Evolutionary conservation across 1,140 invertebrate genomes (phyloP), one percentile per base, ranked within the genome.

Genomic region (Leptinotarsa texana): DNA sequence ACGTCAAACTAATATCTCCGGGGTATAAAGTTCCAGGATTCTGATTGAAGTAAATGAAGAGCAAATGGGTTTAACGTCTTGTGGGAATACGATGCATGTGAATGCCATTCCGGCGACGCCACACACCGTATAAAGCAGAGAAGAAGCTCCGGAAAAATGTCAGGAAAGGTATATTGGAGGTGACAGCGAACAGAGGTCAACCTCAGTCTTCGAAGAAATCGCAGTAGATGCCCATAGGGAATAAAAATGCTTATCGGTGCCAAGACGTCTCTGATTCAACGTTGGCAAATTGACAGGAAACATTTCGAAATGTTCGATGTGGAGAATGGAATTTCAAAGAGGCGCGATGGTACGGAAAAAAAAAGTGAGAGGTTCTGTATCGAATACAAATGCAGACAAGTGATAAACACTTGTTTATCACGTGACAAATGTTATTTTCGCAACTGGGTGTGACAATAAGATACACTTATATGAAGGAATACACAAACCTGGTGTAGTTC

Each of bases 1-100:
- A 81, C 79, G 79, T 79, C 79, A 71, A 79, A 81, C 77, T 82
- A 80, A 82, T 82, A 82, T 81, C 82, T 82, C 81, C 27, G 69
- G 81, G 82, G 82, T 75, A 81, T 82, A 78, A 82, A 82, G 78
- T 68, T 83, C 79, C 81, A 70, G 33, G 77, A 69, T 71, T 77
- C 77, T 82, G 82, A 83, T 83, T 83, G 82, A 83, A 82, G 78
- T 81, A 83, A 83, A 83, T 82, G 80, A 82, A 82, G 79, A 82
- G 78, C 77, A 80, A 80, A 82, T 82, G 78, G 81, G 74, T 77
- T 81, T 78, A 78, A 73, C 73, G 78, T 80, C 81, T 69, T 72
- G 57, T 8, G 81, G 78, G 79, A 80, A 77, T 74, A 69, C 47
- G 75, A 72, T 62, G 63, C 71, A 73, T 69, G 67, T 71, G 74